A percentile compares a stretch with the other conserved stretches of the same genome.
phyloP scores from a whole-genome alignment of 2,888 invertebrate species.

The Caenorhabditis sp. region DNA sequence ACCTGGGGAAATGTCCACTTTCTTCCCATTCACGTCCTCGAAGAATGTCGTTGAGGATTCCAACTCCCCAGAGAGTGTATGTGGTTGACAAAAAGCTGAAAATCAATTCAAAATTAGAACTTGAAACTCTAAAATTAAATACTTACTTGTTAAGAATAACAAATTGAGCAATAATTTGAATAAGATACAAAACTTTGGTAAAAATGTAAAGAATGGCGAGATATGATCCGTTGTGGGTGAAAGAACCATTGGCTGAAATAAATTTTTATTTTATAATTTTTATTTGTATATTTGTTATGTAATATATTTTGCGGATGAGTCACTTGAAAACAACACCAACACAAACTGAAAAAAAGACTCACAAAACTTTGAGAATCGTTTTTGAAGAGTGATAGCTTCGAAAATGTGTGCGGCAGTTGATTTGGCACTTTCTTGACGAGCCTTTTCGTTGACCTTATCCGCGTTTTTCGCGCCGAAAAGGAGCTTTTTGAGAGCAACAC shows the following conservation, averaged over 20 bases:
- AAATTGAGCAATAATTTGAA: constrained; percentile 70
- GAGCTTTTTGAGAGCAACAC: constrained; percentile 43
- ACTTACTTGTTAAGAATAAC: constrained; percentile 69
- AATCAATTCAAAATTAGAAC: neutral
- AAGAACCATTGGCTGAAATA: constrained; percentile 41
- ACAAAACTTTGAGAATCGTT: constrained; percentile 68
- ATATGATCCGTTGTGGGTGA: constrained; percentile 68
- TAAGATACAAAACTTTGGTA: constrained; percentile 69
- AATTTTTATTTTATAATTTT: constrained; percentile 2
- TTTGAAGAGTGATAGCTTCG: constrained; percentile 73
- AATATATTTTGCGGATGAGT: neutral
- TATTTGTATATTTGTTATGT: neutral
- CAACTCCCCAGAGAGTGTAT: constrained; percentile 71
- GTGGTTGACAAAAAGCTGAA: constrained; percentile 69
- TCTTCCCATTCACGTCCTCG: constrained; percentile 69
- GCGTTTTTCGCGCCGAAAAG: constrained; percentile 71
- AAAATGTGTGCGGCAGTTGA: constrained; percentile 74
- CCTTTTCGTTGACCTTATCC: constrained; percentile 71
- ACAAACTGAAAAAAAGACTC: constrained; percentile 9
- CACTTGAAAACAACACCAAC: neutral
- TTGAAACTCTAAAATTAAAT: neutral
- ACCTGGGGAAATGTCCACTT: constrained; percentile 71
- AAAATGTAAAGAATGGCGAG: constrained; percentile 69
- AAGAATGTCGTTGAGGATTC: constrained; percentile 69
- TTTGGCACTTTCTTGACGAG: constrained; percentile 48